Evolutionary conservation across 2,888 invertebrate genomes (phyloP).

Genomic region (Apodemia zela): DNA sequence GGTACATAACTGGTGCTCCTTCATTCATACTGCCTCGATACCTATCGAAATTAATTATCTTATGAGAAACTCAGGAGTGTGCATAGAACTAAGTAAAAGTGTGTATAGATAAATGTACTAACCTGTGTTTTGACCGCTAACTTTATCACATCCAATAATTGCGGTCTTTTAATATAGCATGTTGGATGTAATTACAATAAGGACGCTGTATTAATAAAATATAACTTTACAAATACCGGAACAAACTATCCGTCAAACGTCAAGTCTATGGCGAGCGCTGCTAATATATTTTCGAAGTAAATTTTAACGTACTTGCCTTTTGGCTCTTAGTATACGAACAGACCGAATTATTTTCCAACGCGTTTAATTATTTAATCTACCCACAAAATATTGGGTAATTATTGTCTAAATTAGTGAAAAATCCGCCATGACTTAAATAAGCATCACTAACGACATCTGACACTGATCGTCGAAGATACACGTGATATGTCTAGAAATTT

Average conservation of each 20-base stretch:
- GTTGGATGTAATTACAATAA: slow-evolving; percentile 55
- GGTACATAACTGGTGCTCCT: slow-evolving; percentile 64
- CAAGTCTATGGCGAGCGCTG: slow-evolving; percentile 48
- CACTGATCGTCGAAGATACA: slow-evolving; percentile 53
- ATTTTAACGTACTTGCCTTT: slow-evolving; percentile 48
- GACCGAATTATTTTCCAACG: slow-evolving; percentile 60
- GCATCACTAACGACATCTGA: slow-evolving; percentile 72
- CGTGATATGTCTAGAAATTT: slow-evolving; percentile 60
- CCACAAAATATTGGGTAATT: slow-evolving; percentile 66
- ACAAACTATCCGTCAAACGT: slow-evolving; percentile 64
- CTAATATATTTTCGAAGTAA: slow-evolving; percentile 41
- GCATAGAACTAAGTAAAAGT: slow-evolving; percentile 25
- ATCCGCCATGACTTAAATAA: slow-evolving; percentile 75
- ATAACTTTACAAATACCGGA: slow-evolving; percentile 55
- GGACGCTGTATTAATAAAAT: slow-evolving; percentile 57
- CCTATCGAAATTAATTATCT: slow-evolving; percentile 37
- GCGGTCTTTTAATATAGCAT: slow-evolving; percentile 64
- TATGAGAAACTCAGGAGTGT: slow-evolving; percentile 35
- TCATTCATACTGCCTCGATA: slow-evolving; percentile 56
- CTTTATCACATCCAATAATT: slow-evolving; percentile 47
- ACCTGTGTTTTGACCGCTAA: slow-evolving; percentile 54
- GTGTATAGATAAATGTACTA: slow-evolving; percentile 43
- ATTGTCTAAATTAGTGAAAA: slow-evolving; percentile 60
- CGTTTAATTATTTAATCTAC: slow-evolving; percentile 68
- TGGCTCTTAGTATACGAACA: slow-evolving; percentile 55